A percentile compares a stretch with the other conserved stretches of the same genome.
Evolutionary conservation across 2,797 vertebrate species (phyloP).

Genomic region (Acridotheres tristis): DNA sequence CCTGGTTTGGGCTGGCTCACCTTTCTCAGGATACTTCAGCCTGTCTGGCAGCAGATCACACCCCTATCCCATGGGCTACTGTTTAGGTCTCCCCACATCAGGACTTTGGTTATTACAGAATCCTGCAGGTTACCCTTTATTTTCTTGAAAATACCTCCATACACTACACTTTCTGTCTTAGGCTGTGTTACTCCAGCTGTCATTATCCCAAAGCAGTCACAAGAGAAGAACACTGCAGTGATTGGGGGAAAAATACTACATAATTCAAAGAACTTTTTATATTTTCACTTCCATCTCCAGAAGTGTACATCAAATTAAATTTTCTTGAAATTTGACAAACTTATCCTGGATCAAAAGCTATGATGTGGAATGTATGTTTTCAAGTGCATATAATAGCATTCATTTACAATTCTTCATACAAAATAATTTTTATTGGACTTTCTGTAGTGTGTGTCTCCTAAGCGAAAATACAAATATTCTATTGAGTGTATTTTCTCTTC

Average conservation of each 20-base stretch:
- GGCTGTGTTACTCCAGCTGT: background rate
- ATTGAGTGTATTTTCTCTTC: background rate
- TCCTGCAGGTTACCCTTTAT: background rate
- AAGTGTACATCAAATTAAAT: background rate
- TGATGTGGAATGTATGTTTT: background rate
- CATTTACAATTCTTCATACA: background rate
- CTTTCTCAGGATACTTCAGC: background rate
- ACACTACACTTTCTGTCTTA: background rate
- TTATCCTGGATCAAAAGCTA: background rate
- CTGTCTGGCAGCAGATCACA: background rate
- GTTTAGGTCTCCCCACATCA: background rate
- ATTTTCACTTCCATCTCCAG: background rate
- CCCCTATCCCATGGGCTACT: background rate
- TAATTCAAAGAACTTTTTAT: background rate
- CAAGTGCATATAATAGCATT: background rate
- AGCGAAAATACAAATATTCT: background rate
- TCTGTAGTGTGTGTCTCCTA: background rate
- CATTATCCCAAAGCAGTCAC: background rate
- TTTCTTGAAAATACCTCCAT: background rate
- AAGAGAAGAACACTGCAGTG: background rate
- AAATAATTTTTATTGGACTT: background rate
- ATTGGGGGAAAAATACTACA: background rate
- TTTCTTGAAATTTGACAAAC: background rate
- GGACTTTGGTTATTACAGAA: background rate
- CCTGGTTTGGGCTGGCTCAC: background rate